These are phyloP conservation scores for Drosophila eohydei DNA, from an alignment of 2,888 invertebrate genomes.

Conservation along the genomic window DNA sequence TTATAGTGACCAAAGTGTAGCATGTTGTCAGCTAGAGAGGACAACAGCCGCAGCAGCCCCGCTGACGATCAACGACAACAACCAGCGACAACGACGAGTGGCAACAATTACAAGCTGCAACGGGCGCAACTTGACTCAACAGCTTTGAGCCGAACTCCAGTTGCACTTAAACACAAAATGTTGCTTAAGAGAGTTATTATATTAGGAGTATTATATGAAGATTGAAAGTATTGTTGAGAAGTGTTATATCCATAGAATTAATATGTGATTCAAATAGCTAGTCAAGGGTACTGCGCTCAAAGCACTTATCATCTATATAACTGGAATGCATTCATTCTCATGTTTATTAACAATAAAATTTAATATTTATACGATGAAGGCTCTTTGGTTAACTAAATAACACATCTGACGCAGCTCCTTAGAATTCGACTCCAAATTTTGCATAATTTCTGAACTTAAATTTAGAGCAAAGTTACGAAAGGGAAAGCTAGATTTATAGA, in stretches of 20 bases:
- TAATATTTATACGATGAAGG: too few relatives aligned
- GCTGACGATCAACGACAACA: slow-evolving; percentile 29
- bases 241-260: too few relatives aligned
- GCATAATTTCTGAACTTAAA: too few relatives aligned
- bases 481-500: too few relatives aligned
- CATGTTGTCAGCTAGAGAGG: slow-evolving; percentile 72
- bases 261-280: not conserved
- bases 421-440: not conserved
- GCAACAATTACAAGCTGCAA: slow-evolving; percentile 68
- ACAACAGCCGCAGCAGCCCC: slow-evolving; percentile 53
- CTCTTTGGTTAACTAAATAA: too few relatives aligned
- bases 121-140: slow-evolving; percentile 6
- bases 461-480: too few relatives aligned
- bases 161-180: slow-evolving; percentile 16
- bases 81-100: slow-evolving; percentile 45
- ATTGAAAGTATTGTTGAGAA: not conserved
- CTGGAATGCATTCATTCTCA: too few relatives aligned
- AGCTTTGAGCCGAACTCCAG: slow-evolving; percentile 5
- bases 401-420: too few relatives aligned
- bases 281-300: not conserved
- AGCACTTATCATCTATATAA: too few relatives aligned
- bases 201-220: too few relatives aligned
- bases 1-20: slow-evolving; percentile 81
- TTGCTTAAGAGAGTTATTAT: not conserved
- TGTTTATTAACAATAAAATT: too few relatives aligned